These are phyloP conservation scores for Pardalotus punctatus DNA, from an alignment of 2,113 vertebrate genomes.

Conservation along the genomic window DNA sequence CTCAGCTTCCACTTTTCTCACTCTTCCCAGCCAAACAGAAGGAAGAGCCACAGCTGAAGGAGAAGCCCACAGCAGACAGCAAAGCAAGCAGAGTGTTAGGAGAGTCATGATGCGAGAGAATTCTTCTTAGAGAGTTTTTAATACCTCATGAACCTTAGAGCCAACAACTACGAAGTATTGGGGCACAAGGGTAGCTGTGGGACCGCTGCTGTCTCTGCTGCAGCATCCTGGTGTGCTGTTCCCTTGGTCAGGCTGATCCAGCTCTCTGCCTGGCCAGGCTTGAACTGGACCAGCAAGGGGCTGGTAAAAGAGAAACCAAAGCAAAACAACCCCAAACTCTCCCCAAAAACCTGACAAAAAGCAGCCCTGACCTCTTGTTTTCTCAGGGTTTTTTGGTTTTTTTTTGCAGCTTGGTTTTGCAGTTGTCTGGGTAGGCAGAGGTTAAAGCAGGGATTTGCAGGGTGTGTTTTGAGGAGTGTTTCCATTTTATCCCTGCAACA, in stretches of 20 bases:
- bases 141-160: accelerated
- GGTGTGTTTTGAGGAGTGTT: neutral
- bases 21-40: neutral
- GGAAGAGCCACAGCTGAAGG: neutral
- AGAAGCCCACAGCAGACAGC: neutral
- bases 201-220: neutral
- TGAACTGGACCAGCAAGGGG: neutral
- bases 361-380: neutral
- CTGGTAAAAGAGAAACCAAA: neutral
- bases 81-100: neutral
- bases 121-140: neutral
- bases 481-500: neutral
- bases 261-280: neutral
- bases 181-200: neutral
- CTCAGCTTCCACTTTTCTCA: neutral
- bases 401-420: neutral
- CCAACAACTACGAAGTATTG: neutral
- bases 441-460: neutral
- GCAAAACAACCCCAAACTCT: neutral
- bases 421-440: neutral
- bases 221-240: neutral
- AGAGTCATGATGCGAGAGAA: too few relatives aligned
- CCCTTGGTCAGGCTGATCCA: neutral
- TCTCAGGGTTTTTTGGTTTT: neutral
- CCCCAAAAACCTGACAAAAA: neutral